Evolutionary conservation across 2,888 invertebrate species (phyloP), one percentile per base, ranked within the genome.

Genomic region (Limenitis camilla): DNA sequence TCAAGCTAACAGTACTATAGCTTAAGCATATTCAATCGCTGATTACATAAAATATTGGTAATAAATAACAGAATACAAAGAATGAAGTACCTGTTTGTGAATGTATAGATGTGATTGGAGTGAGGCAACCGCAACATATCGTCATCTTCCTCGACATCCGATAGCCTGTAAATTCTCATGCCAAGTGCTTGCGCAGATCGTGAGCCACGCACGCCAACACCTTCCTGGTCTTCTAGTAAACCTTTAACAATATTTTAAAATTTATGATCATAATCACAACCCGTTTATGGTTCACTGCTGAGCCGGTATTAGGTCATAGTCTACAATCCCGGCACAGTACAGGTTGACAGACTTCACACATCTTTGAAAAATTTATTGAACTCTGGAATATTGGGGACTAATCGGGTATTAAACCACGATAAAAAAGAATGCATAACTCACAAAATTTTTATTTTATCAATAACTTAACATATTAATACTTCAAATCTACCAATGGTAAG

Each of bases 201-300:
- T 7, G 93, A 92, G 6, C 95, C 95, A 1, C 94, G 90, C 27
- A 94, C 93, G 61, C 94, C 94, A 1, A 98, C 96, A 2, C 97
- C 97, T 0, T 96, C 96, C 52, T 96, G 90, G 55, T 96, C 95
- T 64, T 97, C 97, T 54, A 98, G 80, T 50, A 98, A 87, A 53
- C 88, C 88, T 88, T 61, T 0, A 52, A 52, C 43, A 46, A 28
- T 33, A 30, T 35, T 41, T 40, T 42, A 45, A 19, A 35, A 1
- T 27, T 39, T 11, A n/a, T n/a, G 2, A 8, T 9, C 11, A 19
- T 19, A 1, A 19, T 19, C 19, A 19, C 19, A 19, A 19, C 3
- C 19, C 3, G 19, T 19, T 19, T 2, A 19, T 19, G 19, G 19
- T 19, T 19, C 19, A 19, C 19, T 19, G 3, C 19, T 19, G 19